Base-by-base conservation (phyloP, 2,113 vertebrate genomes). In the Hipposideros armiger region DNA sequence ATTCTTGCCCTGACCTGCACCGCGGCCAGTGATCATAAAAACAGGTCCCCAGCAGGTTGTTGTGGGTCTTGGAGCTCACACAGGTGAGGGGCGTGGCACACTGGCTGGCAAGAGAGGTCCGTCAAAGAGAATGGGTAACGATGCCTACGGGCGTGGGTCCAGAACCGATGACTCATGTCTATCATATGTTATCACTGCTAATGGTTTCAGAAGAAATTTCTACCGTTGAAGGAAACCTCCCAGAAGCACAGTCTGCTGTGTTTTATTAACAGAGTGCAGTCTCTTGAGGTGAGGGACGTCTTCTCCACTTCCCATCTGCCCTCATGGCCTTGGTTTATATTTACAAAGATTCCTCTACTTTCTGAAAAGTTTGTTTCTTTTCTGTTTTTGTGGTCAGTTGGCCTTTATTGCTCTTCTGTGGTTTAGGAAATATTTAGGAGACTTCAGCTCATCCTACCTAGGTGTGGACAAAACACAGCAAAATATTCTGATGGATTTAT, bases 11-110 rank as follows among this genome's bases (percentile, higher is more conserved):
- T 6, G 16, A 22, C 1, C 0, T 0, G 7, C 52, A 9, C 24
- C 17, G 3, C 3, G 64, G 64, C 15, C 0, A 0, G 60, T 0
- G 19, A 8, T 5, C 0, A 0, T 1, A 45, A 13, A 50, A 2
- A 17, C 26, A 28, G 93, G 32, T 32, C 11, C 28, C 87, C 3
- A 1, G 0, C 0, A 6, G 66, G 60, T 13, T 3, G 40, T 5
- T 10, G 67, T 1, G 40, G 36, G 16, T 1, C 36, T 70, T 0
- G 15, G 40, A n/a, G 22, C 52, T 5, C 1, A 3, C 42, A 32
- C 45, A 2, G 3, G 7, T 2, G 4, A 70, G 22, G 8, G 5
- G 4, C 0, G 3, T 0, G 9, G 64, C 30, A 20, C 26, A 1
- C 22, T 20, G 7, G 7, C 67, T 22, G 58, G 67, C n/a, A 9